Evolutionary conservation across 2,888 invertebrate genomes (phyloP), one percentile per base, ranked within the genome.

Genomic region (Drosophila tripunctata): DNA sequence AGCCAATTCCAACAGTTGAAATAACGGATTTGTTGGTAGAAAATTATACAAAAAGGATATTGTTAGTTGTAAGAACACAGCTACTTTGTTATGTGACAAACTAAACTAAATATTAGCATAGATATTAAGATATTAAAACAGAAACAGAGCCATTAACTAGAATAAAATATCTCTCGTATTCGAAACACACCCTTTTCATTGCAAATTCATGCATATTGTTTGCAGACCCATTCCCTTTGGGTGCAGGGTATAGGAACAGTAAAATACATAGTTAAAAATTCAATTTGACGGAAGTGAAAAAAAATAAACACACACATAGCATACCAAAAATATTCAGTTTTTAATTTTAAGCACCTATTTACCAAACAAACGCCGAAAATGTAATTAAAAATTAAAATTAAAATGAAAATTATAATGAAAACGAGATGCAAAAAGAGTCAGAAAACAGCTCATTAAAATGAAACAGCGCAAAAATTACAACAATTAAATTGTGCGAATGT

Each of bases 71-170:
- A 65, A 72, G 58, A 45, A 51, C 60, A 55, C 71, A 75, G 75
- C 71, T 60, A 79, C 76, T 83, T 73, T 83, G 88, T 86, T 82
- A 79, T 82, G 82, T 67, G 68, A 81, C 72, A 84, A 85, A 78
- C 78, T 85, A 68, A 87, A 87, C 79, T 76, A 79, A 79, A 85
- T 79, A 87, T 76, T 85, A 68, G 79, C 67, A 76, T 69, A 82
- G 70, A 67, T 56, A 82, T 78, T 75, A 78, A 81, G 35, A 66
- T 66, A 60, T 63, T 41, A 44, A 67, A 19, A 63, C 12, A 62
- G 21, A 27, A 5, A 60, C 45, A 36, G 3, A 48, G 33, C 21
- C 50, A 61, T 12, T 35, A 74, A 45, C 41, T 55, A 22, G 31
- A 41, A 69, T 50, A 12, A 27, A 51, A n/a, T 30, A 27, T 7